Base-by-base conservation (phyloP, 2,888 invertebrate genomes). In the Baronia brevicornis region DNA sequence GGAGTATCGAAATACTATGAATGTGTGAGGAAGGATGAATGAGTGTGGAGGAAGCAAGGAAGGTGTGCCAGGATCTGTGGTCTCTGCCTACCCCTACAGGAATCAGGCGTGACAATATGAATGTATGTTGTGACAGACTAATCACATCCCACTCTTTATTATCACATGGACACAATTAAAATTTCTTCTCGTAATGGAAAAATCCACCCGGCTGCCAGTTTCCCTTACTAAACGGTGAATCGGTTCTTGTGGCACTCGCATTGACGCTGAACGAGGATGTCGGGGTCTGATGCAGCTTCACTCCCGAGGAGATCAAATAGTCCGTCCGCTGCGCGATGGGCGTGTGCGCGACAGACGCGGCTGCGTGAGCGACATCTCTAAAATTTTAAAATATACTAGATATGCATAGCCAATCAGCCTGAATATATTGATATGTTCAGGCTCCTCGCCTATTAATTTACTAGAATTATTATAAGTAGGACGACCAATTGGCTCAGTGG, bases 281-380 rank as follows among this genome's bases (percentile, higher is more conserved):
- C 0, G 48, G 50, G 0, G 43, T 44, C 29, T 47, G 40, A 8
- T 52, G 46, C 1, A 56, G 37, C 22, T 51, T 54, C 10, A 53
- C 3, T 5, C 38, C 45, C 2, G 46, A 39, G 3, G 47, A 46
- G 1, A 47, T 29, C 0, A 45, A 43, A 20, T 51, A 48, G 9
- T 51, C 43, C 0, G 51, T 54, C 24, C 43, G 37, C 8, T 55
- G 44, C 15, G 48, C 48, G 14, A 46, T 40, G 2, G 49, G 49
- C 2, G 47, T 55, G 6, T 47, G 48, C 0, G 46, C 17, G 3
- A 49, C 33, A 1, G 49, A 44, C 0, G 55, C 46, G 8, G 38
- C 38, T 3, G 44, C 53, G 2, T 46, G 46, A 2, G 46, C 22
- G 7, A 38, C 44, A 11, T 55, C 39, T 18, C 55, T 57, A 43